Percentiles rank a stretch among this genome's conserved stretches.
Conservation (phyloP, 2,113 vertebrate species). For the Drymodes brunneopygia region DNA sequence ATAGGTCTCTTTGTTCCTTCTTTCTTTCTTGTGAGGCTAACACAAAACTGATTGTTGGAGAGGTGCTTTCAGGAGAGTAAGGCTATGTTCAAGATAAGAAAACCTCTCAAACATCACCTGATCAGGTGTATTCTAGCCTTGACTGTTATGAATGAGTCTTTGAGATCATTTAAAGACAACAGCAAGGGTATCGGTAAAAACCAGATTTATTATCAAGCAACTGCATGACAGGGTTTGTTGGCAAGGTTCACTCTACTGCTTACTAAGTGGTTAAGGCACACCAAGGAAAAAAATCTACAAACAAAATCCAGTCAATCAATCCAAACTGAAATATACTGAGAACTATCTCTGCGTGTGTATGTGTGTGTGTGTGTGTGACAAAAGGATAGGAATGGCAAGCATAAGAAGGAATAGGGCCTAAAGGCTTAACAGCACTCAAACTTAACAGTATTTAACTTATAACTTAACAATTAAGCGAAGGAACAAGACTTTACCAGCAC, state of each 20-base stretch:
- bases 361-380: neutral
- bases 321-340: neutral
- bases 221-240: accelerated
- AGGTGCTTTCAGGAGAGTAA: neutral
- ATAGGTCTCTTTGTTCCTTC: neutral
- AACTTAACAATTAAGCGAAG: neutral
- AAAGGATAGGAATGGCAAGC: neutral
- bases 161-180: neutral
- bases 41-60: neutral
- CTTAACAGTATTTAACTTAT: neutral
- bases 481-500: neutral
- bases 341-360: neutral
- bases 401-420: neutral
- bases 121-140: neutral
- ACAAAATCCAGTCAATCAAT: neutral
- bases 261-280: neutral
- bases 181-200: neutral
- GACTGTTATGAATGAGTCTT: accelerated
- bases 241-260: neutral
- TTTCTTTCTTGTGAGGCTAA: neutral
- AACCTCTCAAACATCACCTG: neutral
- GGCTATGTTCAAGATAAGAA: neutral
- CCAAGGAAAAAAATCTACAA: neutral
- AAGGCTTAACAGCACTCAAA: neutral
- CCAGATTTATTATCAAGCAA: neutral